Base-by-base conservation (phyloP, 2,797 vertebrate genomes). In the Syndactyla subalaris region DNA sequence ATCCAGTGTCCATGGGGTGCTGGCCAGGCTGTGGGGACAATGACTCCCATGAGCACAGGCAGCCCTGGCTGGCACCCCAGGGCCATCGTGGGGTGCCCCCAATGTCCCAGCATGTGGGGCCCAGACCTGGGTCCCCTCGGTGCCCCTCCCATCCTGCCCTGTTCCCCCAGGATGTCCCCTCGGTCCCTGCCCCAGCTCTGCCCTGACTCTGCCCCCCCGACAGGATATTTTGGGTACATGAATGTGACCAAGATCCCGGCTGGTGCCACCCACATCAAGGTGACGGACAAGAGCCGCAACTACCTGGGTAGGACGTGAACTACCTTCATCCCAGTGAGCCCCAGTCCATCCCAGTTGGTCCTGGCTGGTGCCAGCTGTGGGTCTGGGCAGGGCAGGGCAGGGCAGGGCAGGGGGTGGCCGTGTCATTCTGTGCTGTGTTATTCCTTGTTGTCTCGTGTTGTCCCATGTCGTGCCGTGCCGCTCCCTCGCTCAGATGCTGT, bases 221-320 rank as follows among this genome's bases (percentile, higher is more conserved):
- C 97, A 98, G 98, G 93, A 63, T 97, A 97, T 88, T 96, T 97
- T 16, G 98, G 98, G 19, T 98, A 98, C 82, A 91, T 96, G 95
- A 98, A 98, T 0, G 98, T 98, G 52, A 98, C 98, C 55, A 88
- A 92, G 88, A 98, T 98, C 92, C 98, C 98, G 0, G 96, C 96
- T 3, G 98, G 98, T 32, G 98, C 98, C 66, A 97, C 97, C 20
- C 93, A 96, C 85, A 97, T 98, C 93, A 98, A 93, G 48, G 98
- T 98, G 86, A 96, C 73, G 0, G 98, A 98, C 79, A 93, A 86
- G 74, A 98, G 98, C 95, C 98, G 90, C 88, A 98, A 98, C 88
- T 97, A 97, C 88, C 93, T 98, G 24, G 98, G 98, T 98, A 97
- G 93, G 96, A 79, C 1, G 0, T 0, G 24, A 76, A 32, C 58